phyloP scores from a whole-genome alignment of 2,113 vertebrate species.

The Platanista minor region DNA sequence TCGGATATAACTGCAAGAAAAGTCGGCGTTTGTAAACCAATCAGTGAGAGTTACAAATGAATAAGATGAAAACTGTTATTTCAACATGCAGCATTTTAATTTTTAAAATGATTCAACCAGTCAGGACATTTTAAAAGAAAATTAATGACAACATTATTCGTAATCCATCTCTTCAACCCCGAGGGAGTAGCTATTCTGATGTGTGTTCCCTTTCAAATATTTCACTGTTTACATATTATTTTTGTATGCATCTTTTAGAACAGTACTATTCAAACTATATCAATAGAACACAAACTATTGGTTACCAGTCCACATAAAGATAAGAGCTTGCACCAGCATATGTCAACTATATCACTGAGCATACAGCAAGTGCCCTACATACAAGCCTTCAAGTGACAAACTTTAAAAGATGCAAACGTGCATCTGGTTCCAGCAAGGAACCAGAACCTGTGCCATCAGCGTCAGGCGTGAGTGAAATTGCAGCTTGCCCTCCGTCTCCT shows the following conservation, averaged over 20 bases:
- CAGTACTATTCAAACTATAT: not conserved
- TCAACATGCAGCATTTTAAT: not conserved
- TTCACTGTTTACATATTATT: not conserved
- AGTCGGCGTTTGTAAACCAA: not conserved
- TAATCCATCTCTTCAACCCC: not conserved
- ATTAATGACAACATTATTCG: not conserved
- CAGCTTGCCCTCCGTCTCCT: too few relatives aligned
- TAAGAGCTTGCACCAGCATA: not conserved
- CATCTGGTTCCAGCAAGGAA: too few relatives aligned
- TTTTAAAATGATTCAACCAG: not conserved
- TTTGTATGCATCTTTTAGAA: not conserved
- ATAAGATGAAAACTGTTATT: not conserved
- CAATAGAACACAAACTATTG: not conserved
- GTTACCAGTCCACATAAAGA: not conserved
- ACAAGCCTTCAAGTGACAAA: too few relatives aligned
- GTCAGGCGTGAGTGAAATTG: too few relatives aligned
- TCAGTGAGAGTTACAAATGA: slow-evolving; percentile 7
- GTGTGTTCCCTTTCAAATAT: not conserved
- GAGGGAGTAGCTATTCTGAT: not conserved
- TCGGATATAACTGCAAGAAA: slow-evolving; percentile 89
- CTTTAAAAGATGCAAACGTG: too few relatives aligned
- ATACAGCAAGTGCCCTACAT: not conserved
- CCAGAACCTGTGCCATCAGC: too few relatives aligned
- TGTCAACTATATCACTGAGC: not conserved
- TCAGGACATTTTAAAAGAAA: not conserved